phyloP scores from a whole-genome alignment of 2,797 vertebrate species.

The Pangasius sanitwongsei region DNA sequence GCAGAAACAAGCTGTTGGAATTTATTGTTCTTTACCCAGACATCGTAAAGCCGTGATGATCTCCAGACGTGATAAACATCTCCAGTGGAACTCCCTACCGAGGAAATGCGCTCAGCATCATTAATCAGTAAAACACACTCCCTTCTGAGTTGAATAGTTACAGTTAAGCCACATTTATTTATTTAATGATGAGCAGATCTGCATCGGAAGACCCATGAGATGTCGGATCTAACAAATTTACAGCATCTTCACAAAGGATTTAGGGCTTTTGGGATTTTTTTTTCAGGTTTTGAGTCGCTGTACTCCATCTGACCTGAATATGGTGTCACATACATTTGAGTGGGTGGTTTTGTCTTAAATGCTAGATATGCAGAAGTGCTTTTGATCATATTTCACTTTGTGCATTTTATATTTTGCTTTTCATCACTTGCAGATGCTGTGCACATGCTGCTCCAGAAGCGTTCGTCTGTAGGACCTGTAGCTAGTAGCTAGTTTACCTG shows the following conservation, averaged over 20 bases:
- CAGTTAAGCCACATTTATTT: background rate
- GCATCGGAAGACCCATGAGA: background rate
- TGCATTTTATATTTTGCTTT: background rate
- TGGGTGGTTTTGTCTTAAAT: background rate
- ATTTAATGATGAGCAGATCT: background rate
- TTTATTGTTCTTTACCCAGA: background rate
- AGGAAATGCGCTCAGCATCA: background rate
- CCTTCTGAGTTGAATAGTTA: background rate
- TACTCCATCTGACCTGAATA: background rate
- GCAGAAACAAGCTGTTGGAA: background rate
- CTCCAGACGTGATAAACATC: constrained; percentile 17
- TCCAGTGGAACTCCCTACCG: constrained; percentile 4
- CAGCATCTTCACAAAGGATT: background rate
- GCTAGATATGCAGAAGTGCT: background rate
- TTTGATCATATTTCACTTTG: background rate
- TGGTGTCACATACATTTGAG: background rate
- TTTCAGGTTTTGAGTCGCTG: background rate
- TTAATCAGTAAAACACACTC: constrained; percentile 16
- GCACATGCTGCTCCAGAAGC: background rate
- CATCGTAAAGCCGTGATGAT: background rate
- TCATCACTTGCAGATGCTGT: background rate
- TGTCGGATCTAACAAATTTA: background rate
- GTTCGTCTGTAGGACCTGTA: background rate
- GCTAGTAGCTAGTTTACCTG: background rate
- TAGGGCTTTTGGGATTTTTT: background rate